A percentile compares a stretch with the other conserved stretches of the same genome.
phyloP scores from a whole-genome alignment of 2,797 vertebrate species.

The Rhinatrema bivittatum region DNA sequence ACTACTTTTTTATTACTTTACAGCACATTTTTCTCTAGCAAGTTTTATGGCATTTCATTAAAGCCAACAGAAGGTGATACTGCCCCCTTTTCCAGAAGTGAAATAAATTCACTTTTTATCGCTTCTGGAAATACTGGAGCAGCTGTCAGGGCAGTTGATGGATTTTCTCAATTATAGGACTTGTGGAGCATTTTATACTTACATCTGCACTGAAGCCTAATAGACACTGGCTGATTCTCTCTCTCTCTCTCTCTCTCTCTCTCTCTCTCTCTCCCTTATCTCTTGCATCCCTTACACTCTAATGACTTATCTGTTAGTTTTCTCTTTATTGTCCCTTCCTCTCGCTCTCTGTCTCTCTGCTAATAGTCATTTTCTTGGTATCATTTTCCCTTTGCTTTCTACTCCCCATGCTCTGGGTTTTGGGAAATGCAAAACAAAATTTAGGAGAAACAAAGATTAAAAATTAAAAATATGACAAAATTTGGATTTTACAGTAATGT shows the following conservation, averaged over 20 bases:
- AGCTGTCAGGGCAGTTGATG: constrained; percentile 68
- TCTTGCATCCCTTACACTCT: constrained; percentile 48
- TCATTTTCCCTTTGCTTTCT: too few species aligned
- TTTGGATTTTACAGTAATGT: too few species aligned
- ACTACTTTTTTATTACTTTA: constrained; percentile 69
- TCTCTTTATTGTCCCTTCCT: too few species aligned
- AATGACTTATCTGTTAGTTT: constrained; percentile 51
- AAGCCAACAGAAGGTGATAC: constrained; percentile 71
- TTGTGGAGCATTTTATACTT: constrained; percentile 74
- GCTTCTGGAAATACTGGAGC: constrained; percentile 68
- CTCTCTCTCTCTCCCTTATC: constrained; percentile 30
- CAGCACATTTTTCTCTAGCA: constrained; percentile 61
- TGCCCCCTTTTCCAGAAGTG: constrained; percentile 68
- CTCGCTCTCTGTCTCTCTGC: too few species aligned
- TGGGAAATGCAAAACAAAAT: too few species aligned
- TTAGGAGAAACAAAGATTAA: too few species aligned
- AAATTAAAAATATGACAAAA: too few species aligned
- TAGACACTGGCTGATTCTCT: constrained; percentile 23
- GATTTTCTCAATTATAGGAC: constrained; percentile 75
- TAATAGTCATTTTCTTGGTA: too few species aligned
- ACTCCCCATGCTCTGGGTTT: too few species aligned
- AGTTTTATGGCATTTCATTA: constrained; percentile 78
- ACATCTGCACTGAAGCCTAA: constrained; percentile 52
- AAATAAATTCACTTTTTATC: constrained; percentile 76
- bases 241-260: constrained; percentile 8